A percentile compares a stretch with the other conserved stretches of the same genome.
Evolutionary conservation across 1,140 invertebrate species (phyloP).

Genomic region (Colletes latitarsis): DNA sequence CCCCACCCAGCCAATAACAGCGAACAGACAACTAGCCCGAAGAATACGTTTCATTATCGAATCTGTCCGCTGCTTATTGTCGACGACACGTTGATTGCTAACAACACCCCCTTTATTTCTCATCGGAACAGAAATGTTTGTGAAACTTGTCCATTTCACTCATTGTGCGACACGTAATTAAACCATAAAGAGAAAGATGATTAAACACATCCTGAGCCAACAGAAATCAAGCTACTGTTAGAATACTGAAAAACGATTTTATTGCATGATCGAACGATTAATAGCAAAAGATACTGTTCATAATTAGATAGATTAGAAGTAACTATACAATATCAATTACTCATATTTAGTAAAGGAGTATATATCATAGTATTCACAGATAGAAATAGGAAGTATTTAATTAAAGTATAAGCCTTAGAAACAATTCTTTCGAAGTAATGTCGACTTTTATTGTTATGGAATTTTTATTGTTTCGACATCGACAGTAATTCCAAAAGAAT

Average conservation of each 20-base stretch:
- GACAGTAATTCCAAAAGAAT: no score
- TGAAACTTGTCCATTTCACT: slow-evolving; percentile 2
- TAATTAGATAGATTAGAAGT: no score
- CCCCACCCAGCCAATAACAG: background rate
- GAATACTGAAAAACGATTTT: background rate
- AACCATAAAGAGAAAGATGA: slow-evolving; percentile 6
- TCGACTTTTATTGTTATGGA: no score
- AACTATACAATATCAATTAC: no score
- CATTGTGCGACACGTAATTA: slow-evolving; percentile 33
- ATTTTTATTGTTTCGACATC: no score
- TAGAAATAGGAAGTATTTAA: no score
- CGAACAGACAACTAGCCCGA: background rate
- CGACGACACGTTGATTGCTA: background rate
- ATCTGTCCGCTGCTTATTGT: no score
- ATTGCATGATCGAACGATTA: background rate
- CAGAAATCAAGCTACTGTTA: background rate
- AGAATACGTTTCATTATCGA: slow-evolving; percentile 30
- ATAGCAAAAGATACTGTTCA: background rate
- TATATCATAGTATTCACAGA: no score
- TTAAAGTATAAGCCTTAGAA: no score
- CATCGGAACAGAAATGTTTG: background rate
- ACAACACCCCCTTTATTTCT: slow-evolving; percentile 10
- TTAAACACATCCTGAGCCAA: background rate
- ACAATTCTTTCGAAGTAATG: no score
- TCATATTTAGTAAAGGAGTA: no score